These are phyloP conservation scores for Rotaria socialis DNA, from an alignment of 2,888 invertebrate species.

Conservation along the genomic window DNA sequence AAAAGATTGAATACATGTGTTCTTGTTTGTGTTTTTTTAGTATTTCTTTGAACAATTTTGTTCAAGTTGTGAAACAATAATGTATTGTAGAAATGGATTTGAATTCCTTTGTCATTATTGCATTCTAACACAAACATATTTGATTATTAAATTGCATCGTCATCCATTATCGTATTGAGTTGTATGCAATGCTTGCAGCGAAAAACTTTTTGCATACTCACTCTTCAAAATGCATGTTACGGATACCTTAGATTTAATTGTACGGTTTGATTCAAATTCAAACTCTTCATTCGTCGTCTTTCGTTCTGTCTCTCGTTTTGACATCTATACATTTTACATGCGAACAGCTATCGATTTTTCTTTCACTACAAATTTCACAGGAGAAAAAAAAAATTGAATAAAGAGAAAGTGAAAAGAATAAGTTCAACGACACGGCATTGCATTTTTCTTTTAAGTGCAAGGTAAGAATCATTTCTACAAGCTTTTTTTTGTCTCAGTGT, in stretches of 20 bases:
- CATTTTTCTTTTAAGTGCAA: background rate
- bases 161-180: background rate
- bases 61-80: background rate
- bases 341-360: background rate
- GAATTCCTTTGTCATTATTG: background rate
- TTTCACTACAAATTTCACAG: background rate
- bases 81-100: background rate
- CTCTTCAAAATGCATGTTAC: background rate
- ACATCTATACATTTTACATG: background rate
- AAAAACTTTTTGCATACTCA: background rate
- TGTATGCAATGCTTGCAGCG: background rate
- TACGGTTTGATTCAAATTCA: slow-evolving; percentile 13
- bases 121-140: background rate
- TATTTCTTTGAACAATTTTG: background rate
- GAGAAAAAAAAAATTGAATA: background rate
- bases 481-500: background rate
- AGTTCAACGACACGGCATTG: background rate
- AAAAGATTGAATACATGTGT: background rate
- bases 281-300: background rate
- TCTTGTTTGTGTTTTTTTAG: background rate
- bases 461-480: background rate
- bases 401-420: background rate
- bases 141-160: slow-evolving; percentile 7
- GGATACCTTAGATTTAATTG: slow-evolving; percentile 19
- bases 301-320: background rate